Base-by-base conservation (phyloP, 1,140 invertebrate genomes). In the Calliopsis andreniformis region DNA sequence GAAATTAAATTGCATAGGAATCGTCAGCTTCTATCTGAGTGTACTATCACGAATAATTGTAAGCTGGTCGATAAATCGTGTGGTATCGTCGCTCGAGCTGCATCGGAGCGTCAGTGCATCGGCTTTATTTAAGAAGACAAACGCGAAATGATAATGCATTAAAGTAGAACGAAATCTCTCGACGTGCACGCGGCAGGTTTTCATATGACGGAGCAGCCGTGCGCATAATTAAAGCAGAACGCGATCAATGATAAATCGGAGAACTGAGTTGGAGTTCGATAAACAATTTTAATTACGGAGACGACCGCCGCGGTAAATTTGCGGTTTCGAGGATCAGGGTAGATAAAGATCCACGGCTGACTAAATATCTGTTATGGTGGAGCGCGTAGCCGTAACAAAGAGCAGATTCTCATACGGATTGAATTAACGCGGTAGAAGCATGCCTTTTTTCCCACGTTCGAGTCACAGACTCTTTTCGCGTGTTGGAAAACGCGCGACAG, bases 321-420 rank as follows among this genome's bases (percentile, higher is more conserved):
- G 45, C 30, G 42, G 12, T 39, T 14, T 30, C 16, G 8, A n/a
- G 67, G 28, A 64, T 25, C 35, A 43, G 45, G 32, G 25, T 43
- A 55, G 72, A 82, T 71, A 71, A 62, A 28, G 61, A 82, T 70
- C 72, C 35, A 35, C 23, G 25, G 35, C 23, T 47, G 47, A 45
- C 59, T 47, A 79, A 69, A 58, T 67, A 59, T 51, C 47, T 20
- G 3, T 35, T 53, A 28, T 35, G 58, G 39, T 35, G 28, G 23
- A 20, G 16, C 7, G 8, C 64, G 61, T 55, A 58, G 49, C 28
- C 39, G 45, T 47, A 81, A 78, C 76, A 78, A 78, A 82, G 64
- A 68, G 45, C 32, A 53, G 66, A 78, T 83, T 83, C 80, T 79
- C 80, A 82, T 82, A 63, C 63, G 42, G 66, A 49, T 82, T 73